Evolutionary conservation across 2,888 invertebrate species (phyloP).

Genomic region (Drosophila seclusa): DNA sequence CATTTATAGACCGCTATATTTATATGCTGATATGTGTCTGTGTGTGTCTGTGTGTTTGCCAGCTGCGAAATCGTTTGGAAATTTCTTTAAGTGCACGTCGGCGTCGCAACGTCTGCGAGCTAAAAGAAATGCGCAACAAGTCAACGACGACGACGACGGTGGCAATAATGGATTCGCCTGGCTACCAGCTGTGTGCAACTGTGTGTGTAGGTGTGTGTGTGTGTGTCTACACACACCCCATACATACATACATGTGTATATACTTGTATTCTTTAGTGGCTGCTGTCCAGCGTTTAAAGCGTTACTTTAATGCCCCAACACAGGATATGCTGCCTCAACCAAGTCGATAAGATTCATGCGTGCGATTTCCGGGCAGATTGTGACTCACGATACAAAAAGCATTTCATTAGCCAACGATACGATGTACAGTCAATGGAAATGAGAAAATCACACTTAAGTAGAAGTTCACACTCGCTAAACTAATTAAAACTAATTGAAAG

Average conservation of each 20-base stretch:
- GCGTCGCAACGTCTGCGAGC: conserved; percentile 59
- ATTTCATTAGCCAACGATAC: neutral
- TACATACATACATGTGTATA: neutral
- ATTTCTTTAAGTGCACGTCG: conserved; percentile 56
- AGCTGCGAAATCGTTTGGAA: conserved; percentile 28
- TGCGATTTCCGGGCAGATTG: neutral
- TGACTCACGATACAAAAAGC: neutral
- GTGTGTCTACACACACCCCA: neutral
- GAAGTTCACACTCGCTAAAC: neutral
- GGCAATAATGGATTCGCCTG: conserved; percentile 44
- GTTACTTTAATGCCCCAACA: conserved; percentile 35
- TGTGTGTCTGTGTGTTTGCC: conserved; percentile 10
- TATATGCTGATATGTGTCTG: neutral
- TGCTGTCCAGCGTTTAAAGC: conserved; percentile 29
- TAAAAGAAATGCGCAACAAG: conserved; percentile 62
- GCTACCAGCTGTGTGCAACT: conserved; percentile 34
- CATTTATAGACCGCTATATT: neutral
- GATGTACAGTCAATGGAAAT: neutral
- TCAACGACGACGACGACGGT: conserved; percentile 38
- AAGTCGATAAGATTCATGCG: conserved; percentile 4
- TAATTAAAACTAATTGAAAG: neutral
- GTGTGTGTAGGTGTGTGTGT: conserved; percentile 8
- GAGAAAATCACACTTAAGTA: too few relatives aligned
- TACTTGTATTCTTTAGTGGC: conserved; percentile 7
- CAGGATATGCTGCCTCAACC: conserved; percentile 19